Evolutionary conservation across 2,797 vertebrate species (phyloP), one percentile per base, ranked within the genome.

Genomic region (Yasuhikotakia modesta): DNA sequence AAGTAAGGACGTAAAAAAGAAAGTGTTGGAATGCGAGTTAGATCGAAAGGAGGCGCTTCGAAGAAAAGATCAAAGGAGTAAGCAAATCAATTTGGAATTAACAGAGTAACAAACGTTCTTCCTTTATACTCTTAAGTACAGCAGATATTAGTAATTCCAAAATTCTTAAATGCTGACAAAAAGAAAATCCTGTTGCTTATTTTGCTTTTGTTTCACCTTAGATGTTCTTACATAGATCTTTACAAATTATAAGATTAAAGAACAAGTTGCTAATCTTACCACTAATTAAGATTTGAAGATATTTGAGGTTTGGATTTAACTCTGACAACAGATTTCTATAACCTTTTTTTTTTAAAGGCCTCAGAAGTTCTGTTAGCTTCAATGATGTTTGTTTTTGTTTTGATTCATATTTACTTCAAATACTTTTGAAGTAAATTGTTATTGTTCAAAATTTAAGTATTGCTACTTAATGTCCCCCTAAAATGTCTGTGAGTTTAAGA

Each of bases 241-340:
- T 69, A 80, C 50, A 69, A 57, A 58, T 74, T 79, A 50, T 30
- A 5, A 86, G 84, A 88, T 89, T 84, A 87, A 79, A 89, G 76
- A 80, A 85, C 82, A 83, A 53, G 74, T 78, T 82, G 61, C 66
- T 87, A 82, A 89, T 88, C 84, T 87, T 72, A 52, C 48, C 50
- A 78, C 64, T 82, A 61, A 86, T 89, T 86, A 85, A 79, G 79
- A 87, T 57, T 27, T 52, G 2, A 58, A 60, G n/a, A 63, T 50
- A 43, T 32, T 57, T 10, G 21, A 1, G 22, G 13, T 27, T 2
- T 58, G 1, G 13, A 16, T 58, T 58, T 6, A 58, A 27, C 22
- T 13, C 53, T 22, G 11, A 57, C 2, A 22, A 13, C 11, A 19
- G 1, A n/a, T 52, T 52, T 52, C 16, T 1, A 27, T 4, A 10